Base-by-base conservation (phyloP, 2,113 vertebrate genomes). In the Erinaceus europaeus region DNA sequence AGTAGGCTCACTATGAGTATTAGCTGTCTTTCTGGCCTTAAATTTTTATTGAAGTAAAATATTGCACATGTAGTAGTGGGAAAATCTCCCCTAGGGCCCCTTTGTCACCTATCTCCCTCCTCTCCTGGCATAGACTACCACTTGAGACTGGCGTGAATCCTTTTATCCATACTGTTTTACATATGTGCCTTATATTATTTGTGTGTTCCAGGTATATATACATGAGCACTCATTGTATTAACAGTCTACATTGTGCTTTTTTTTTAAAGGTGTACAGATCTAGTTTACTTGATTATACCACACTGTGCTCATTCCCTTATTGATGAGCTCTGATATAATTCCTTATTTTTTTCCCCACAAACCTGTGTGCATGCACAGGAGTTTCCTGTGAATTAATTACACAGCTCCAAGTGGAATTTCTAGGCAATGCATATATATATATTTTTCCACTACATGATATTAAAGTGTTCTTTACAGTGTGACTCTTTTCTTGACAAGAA, bases 331-430 rank as follows among this genome's bases (percentile, higher is more conserved):
- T 27, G 40, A 5, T 29, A 0, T 62, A 10, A 15, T 21, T 25
- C 8, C 14, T 61, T 42, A 4, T 69, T 1, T 0, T 42, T 80
- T 69, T 55, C 6, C 55, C 46, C 44, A 61, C 38, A 48, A 29
- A 29, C 3, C 46, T 55, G 20, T 21, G 4, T 8, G 14, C 21
- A 0, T 21, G 3, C 42, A 50, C n/a, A n/a, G 20, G 42, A 11
- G 32, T 48, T 59, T 74, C 27, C 5, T 65, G 17, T 84, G n/a
- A 0, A 8, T 12, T 21, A 10, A n/a, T n/a, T 36, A 6, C 40
- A 9, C 10, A 10, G 6, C 18, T 77, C 18, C 69, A 38, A 15
- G 18, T 17, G 4, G 53, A n/a, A 50, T 71, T 80, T 87, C 23
- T 27, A 11, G 20, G 20, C 67, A 25, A 9, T 44, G n/a, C n/a